Evolutionary conservation across 2,113 vertebrate genomes (phyloP).

Genomic region (Microtus oregoni): DNA sequence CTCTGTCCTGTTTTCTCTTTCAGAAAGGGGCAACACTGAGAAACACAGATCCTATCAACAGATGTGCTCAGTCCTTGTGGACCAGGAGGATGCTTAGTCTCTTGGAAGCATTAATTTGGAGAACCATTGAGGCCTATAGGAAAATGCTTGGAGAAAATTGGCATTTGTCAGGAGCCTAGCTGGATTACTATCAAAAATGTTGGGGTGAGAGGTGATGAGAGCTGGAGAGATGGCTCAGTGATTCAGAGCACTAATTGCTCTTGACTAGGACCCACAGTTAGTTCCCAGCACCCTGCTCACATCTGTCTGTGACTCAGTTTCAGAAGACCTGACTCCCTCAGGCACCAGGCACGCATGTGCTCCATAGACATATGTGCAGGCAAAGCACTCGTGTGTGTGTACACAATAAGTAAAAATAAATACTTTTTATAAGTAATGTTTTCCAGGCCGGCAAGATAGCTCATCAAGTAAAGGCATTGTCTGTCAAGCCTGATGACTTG

Average conservation of each 20-base stretch:
- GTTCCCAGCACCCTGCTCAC: not conserved
- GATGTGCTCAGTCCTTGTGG: not conserved
- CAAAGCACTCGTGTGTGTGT: not conserved
- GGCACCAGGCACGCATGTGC: not conserved
- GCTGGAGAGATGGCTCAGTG: not conserved
- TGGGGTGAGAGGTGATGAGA: not conserved
- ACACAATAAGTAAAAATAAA: not conserved
- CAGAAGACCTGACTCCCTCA: not conserved
- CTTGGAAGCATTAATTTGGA: not conserved
- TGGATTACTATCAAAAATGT: not conserved
- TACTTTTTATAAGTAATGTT: not conserved
- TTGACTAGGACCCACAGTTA: not conserved
- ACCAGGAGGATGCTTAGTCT: not conserved
- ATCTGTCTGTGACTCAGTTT: not conserved
- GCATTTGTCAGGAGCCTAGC: not conserved
- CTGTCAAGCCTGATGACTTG: not conserved
- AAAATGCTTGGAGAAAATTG: not conserved
- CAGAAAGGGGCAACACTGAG: not conserved
- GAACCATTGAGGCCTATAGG: not conserved
- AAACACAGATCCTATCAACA: not conserved
- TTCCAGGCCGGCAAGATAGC: not conserved
- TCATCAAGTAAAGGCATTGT: not conserved
- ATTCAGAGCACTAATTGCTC: not conserved
- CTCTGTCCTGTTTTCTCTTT: not conserved
- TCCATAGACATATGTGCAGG: not conserved